Evolutionary conservation across 2,113 vertebrate genomes (phyloP), one percentile per base, ranked within the genome.

Genomic region (Panthera leo): DNA sequence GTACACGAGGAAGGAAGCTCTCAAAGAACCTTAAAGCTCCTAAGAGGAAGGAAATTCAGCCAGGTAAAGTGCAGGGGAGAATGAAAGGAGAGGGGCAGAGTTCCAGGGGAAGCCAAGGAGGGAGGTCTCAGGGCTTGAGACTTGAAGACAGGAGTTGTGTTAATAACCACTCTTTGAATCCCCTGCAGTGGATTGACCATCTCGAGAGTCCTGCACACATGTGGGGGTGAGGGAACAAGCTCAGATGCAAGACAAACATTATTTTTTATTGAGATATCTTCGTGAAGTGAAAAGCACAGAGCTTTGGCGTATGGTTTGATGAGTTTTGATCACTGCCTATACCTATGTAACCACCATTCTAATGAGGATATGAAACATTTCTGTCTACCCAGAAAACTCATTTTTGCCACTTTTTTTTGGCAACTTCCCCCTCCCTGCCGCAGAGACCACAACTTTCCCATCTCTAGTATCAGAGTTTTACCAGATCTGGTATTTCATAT

Each of bases 341-440:
- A 31, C 27, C 25, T 76, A 25, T 73, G 39, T 48, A 67, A 83
- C 36, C 7, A 78, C 8, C 34, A 21, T 12, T 3, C 53, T 18
- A 14, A 85, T 61, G 83, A 68, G 23, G 27, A 51, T 58, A 12
- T 3, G 85, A 29, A 94, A 65, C 23, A 71, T 67, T 82, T 82
- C 71, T 42, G 3, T 34, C n/a, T 89, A 75, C 3, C 27, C 51
- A 78, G 87, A 84, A 51, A 53, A 65, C 67, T 79, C 1, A 0
- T 42, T 48, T 75, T 76, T 42, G 15, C 3, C 13, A 15, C 13
- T 70, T 89, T 76, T 76, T 39, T 79, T 45, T 34, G 48, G 68
- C 34, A 45, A 39, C 9, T 48, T 55, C 19, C 5, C 18, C 4
- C 61, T 65, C n/a, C 1, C 19, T 1, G 3, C 31, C 12, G 0